These are phyloP conservation scores for Lycodopsis pacificus DNA, from an alignment of 2,797 vertebrate species.

Conservation along the genomic window DNA sequence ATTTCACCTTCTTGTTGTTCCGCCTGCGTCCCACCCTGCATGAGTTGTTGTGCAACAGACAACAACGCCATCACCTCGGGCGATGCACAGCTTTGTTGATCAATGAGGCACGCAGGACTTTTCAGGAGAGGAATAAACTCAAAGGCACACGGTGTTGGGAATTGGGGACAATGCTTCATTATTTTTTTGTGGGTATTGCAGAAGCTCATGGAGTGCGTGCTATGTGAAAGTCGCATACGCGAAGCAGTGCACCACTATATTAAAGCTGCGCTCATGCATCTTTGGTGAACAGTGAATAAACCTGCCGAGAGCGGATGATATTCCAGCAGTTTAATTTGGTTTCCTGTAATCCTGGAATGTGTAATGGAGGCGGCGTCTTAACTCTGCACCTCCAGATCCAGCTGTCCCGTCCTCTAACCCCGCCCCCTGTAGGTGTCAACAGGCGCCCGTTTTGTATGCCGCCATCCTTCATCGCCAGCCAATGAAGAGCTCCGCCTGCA, in stretches of 20 bases:
- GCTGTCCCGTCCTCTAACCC: conserved; percentile 37
- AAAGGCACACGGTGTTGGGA: conserved; percentile 58
- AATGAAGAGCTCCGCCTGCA: conserved; percentile 54
- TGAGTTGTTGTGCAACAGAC: conserved; percentile 58
- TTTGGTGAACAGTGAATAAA: conserved; percentile 22
- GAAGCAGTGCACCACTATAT: conserved; percentile 28
- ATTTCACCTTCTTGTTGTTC: conserved; percentile 75
- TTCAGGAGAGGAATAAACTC: conserved; percentile 58
- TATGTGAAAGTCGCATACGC: conserved; percentile 31
- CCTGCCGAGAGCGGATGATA: conserved; percentile 37
- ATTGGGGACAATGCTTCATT: conserved; percentile 44
- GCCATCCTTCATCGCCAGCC: conserved; percentile 69
- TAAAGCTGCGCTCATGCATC: conserved; percentile 18
- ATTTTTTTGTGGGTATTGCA: conserved; percentile 39
- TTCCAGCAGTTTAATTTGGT: conserved; percentile 52
- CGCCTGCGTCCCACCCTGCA: conserved; percentile 17
- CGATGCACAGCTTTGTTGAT: conserved; percentile 72
- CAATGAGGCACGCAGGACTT: conserved; percentile 63
- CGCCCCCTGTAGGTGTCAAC: conserved; percentile 57
- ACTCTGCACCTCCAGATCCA: conserved; percentile 55
- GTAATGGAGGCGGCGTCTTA: conserved; percentile 45
- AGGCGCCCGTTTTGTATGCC: conserved; percentile 45
- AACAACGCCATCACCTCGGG: conserved; percentile 71
- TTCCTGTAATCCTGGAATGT: conserved; percentile 50
- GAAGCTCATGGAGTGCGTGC: conserved; percentile 50